Evolutionary conservation across 2,113 vertebrate genomes (phyloP), one percentile per base, ranked within the genome.

Genomic region (Neomonachus schauinslandi): DNA sequence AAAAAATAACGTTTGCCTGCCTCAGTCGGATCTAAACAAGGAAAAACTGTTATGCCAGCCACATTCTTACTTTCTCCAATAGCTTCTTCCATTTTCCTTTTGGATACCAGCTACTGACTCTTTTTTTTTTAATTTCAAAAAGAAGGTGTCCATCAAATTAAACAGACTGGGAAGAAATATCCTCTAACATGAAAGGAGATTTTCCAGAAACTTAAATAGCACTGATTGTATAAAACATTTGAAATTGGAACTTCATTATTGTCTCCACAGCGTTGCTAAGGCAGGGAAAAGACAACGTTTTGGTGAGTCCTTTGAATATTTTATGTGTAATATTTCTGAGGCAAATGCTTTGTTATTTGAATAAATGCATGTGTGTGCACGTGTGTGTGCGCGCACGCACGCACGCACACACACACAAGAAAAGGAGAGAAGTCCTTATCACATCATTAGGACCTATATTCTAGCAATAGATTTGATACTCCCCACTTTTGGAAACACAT

Each of bases 11-110:
- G 61, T 72, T 98, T 31, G 69, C 69, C 85, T 94, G 87, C 71
- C 76, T 92, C 57, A 86, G 71, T 86, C 74, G 71, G 86, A 97
- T 82, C 57, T 94, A 95, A 92, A 61, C 79, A 92, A 95, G 77
- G 49, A 95, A 96, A 97, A 7, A 36, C 21, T 65, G 57, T 31
- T 89, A 39, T 39, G 31, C 13, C 89, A 55, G 39, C 13, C 67
- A 21, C 84, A 95, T 72, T 88, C 82, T 94, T 90, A 91, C 59
- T 31, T 61, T 36, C 21, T 61, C 16, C 14, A 49, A 22, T 49
- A 28, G 31, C 28, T 14, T 88, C 46, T 93, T 7, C 53, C 26
- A 80, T 65, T 97, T 94, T 39, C 33, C 28, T 83, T 97, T 96
- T 65, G 83, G 91, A 63, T 63, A 74, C 5, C 3, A 94, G 42